Evolutionary conservation across 2,888 invertebrate species (phyloP).

Genomic region (Abrostola triplasia): DNA sequence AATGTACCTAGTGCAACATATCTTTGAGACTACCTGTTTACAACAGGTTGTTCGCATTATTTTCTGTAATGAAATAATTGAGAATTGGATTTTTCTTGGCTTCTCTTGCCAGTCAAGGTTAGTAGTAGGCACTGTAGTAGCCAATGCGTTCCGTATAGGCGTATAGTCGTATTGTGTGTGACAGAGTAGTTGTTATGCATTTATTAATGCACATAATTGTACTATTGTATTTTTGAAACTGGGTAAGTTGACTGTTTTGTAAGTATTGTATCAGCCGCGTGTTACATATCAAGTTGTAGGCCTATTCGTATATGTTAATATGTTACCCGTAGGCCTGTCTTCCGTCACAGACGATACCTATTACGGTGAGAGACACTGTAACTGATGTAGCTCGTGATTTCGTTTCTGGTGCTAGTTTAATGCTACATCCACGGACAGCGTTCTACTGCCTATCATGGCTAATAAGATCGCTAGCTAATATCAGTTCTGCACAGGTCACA

Average conservation of each 20-base stretch:
- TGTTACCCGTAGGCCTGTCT: slow-evolving; percentile 10
- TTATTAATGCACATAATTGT: slow-evolving; percentile 8
- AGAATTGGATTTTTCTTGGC: slow-evolving; percentile 29
- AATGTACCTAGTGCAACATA: slow-evolving; percentile 16
- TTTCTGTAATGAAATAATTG: slow-evolving; percentile 19
- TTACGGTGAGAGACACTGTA: neutral
- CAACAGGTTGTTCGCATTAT: slow-evolving; percentile 13
- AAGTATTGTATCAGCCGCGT: slow-evolving; percentile 5
- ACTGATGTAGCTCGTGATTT: neutral
- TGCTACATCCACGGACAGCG: neutral
- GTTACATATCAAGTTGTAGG: slow-evolving; percentile 11
- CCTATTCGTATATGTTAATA: slow-evolving; percentile 32
- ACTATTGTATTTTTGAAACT: neutral
- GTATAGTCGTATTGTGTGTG: slow-evolving; percentile 3
- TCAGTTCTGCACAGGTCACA: neutral
- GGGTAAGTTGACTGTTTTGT: neutral
- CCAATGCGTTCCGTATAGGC: slow-evolving; percentile 15
- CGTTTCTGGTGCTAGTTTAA: neutral
- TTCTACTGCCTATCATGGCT: neutral
- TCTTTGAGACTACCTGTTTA: slow-evolving; percentile 12
- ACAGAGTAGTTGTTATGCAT: neutral
- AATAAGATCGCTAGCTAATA: neutral
- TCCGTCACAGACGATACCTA: neutral
- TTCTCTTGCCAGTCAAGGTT: slow-evolving; percentile 35
- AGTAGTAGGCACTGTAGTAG: neutral